A percentile compares a stretch with the other conserved stretches of the same genome.
Evolutionary conservation across 2,113 vertebrate species (phyloP).

Genomic region (Larimichthys crocea): DNA sequence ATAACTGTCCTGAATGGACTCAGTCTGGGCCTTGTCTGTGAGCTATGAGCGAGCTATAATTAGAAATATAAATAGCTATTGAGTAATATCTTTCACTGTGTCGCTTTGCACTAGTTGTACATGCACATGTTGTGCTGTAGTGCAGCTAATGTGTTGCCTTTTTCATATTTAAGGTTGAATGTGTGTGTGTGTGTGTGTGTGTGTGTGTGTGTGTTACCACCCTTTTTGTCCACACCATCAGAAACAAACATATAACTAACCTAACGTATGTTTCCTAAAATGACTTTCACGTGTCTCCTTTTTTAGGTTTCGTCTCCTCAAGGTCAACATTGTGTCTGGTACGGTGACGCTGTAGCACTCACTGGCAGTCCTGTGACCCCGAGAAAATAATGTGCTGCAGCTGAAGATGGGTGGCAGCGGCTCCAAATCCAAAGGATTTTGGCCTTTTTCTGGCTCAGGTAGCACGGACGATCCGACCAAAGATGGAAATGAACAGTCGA

Average conservation of each 20-base stretch:
- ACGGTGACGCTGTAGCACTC: slow-evolving; percentile 54
- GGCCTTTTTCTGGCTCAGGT: slow-evolving; percentile 91
- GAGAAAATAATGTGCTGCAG: slow-evolving; percentile 86
- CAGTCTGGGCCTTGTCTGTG: not conserved
- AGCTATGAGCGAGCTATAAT: not conserved
- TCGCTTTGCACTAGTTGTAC: not conserved
- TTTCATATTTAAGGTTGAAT: not conserved
- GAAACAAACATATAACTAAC: not conserved
- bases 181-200: not conserved
- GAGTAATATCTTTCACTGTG: not conserved
- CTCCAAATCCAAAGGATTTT: slow-evolving; percentile 93
- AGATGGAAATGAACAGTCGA: slow-evolving; percentile 86
- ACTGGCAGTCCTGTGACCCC: slow-evolving; percentile 65
- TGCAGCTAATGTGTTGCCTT: not conserved
- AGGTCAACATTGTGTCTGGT: slow-evolving; percentile 21
- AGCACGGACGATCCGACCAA: slow-evolving; percentile 82
- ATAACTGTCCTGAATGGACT: not conserved
- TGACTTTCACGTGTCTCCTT: slow-evolving; percentile 26
- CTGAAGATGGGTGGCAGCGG: slow-evolving; percentile 93
- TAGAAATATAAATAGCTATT: not conserved
- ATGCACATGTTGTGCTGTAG: not conserved
- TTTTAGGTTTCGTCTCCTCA: slow-evolving; percentile 31
- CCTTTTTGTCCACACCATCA: not conserved
- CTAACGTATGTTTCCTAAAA: not conserved
- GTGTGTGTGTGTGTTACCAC: not conserved